Base-by-base conservation (phyloP, 2,797 vertebrate genomes). In the Agapornis canus region DNA sequence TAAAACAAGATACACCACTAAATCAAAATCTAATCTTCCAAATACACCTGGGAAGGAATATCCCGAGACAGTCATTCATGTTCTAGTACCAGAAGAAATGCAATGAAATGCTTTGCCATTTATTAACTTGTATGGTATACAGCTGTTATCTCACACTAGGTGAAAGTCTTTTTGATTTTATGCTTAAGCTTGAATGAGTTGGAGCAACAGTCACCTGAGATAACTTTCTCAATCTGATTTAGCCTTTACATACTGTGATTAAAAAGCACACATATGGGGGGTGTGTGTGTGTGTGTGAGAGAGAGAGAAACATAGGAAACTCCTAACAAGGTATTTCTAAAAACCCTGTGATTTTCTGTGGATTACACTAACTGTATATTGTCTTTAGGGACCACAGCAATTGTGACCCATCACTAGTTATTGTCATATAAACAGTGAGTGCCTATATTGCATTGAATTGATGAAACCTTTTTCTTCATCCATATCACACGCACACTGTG, bases 101-200 rank as follows among this genome's bases (percentile, higher is more conserved):
- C 20, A 81, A 80, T 63, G 15, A 84, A 86, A 39, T 22, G 9
- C 31, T 89, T 63, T 29, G 84, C 31, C 40, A 82, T 71, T 93
- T 52, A 92, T 94, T 96, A 93, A 95, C 91, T 73, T 70, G 7
- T 11, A 73, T 1, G 5, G 25, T 22, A 39, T 18, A 70, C n/a
- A 68, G 82, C 81, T 80, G 82, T 78, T 77, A 89, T 87, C 69
- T 52, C 65, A 52, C 51, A 21, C 56, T 25, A 23, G 60, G 78
- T 85, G 63, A 96, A 95, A 88, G 86, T 89, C 71, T 84, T 82
- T 54, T 42, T 26, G 22, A 75, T 37, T 94, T 86, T 51, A 65
- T 51, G 37, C 54, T 66, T 47, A 31, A 72, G 21, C 9, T 68
- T 61, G 42, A 90, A 61, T 37, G 21, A 81, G 20, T 48, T 52